Conservation (phyloP, 2,888 invertebrate genomes). For the Tachina fera region DNA sequence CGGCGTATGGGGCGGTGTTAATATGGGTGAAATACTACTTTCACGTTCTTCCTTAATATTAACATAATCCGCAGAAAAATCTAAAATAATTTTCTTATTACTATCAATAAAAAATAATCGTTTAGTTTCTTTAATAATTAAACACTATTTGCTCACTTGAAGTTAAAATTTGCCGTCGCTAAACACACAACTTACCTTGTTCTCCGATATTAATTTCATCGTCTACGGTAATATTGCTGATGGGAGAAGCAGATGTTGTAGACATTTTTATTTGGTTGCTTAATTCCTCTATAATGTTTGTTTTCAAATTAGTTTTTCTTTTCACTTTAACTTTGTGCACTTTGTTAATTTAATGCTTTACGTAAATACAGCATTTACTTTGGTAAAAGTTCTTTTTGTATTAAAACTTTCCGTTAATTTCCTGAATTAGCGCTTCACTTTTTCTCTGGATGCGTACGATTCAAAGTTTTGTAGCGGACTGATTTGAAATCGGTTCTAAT, state of each 20-base stretch:
- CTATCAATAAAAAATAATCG: not conserved
- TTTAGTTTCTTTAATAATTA: not conserved
- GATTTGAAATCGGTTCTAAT: conserved; percentile 75
- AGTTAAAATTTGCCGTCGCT: conserved; percentile 67
- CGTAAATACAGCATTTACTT: conserved; percentile 18
- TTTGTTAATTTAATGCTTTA: conserved; percentile 55
- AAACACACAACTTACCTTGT: conserved; percentile 79
- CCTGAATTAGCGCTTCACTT: conserved; percentile 49
- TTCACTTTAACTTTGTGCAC: conserved; percentile 58
- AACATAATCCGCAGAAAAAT: conserved; percentile 86
- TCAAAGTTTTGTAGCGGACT: conserved; percentile 80
- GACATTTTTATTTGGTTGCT: conserved; percentile 77
- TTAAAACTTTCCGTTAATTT: conserved; percentile 43
- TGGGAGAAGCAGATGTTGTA: conserved; percentile 82
- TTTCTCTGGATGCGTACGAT: conserved; percentile 75
- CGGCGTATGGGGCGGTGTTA: conserved; percentile 90
- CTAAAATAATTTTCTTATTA: conserved; percentile 78
- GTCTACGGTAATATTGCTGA: conserved; percentile 83
- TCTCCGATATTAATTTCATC: conserved; percentile 82
- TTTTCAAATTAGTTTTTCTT: conserved; percentile 47
- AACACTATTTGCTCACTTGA: not conserved
- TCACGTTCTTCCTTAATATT: conserved; percentile 86
- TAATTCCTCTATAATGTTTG: conserved; percentile 41
- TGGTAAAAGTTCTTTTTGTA: conserved; percentile 21
- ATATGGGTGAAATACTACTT: conserved; percentile 84